Percentiles rank a stretch among this genome's conserved stretches.
phyloP scores from a whole-genome alignment of 1,140 invertebrate genomes.

The Heliothis subflexa region DNA sequence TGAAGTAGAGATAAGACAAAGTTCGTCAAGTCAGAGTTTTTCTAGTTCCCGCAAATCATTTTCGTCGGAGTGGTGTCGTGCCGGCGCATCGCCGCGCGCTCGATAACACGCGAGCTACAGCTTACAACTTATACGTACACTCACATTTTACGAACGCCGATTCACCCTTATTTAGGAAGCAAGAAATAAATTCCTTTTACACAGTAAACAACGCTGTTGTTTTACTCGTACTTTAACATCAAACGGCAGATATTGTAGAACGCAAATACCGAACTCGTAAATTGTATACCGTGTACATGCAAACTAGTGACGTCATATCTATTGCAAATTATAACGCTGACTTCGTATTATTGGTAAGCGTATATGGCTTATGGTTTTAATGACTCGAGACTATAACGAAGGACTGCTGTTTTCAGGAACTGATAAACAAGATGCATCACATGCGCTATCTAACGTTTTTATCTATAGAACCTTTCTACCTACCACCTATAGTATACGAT shows the following conservation, averaged over 20 bases:
- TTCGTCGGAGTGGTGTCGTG: conserved; percentile 17
- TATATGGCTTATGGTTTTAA: no score
- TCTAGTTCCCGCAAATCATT: conserved; percentile 21
- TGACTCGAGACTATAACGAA: no score
- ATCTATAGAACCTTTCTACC: no score
- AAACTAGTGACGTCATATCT: conserved; percentile 27
- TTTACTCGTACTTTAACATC: conserved; percentile 18
- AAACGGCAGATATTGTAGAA: conserved; percentile 22
- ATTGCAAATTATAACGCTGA: not conserved
- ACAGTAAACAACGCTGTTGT: conserved; percentile 34
- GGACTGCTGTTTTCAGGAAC: no score
- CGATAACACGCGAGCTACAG: conserved; percentile 30
- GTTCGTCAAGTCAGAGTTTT: conserved; percentile 15
- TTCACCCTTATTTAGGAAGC: conserved; percentile 32
- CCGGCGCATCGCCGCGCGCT: conserved; percentile 7
- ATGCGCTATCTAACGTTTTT: no score
- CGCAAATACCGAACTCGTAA: conserved; percentile 12
- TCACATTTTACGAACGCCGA: conserved; percentile 35
- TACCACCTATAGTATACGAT: no score
- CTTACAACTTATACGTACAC: conserved; percentile 25
- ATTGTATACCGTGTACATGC: not conserved
- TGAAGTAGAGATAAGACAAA: conserved; percentile 12
- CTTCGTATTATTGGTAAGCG: no score
- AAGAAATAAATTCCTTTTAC: conserved; percentile 27
- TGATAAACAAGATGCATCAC: no score